These are phyloP conservation scores for Megaustenia siamemsis DNA, from an alignment of 2,888 invertebrate genomes.

Conservation along the genomic window DNA sequence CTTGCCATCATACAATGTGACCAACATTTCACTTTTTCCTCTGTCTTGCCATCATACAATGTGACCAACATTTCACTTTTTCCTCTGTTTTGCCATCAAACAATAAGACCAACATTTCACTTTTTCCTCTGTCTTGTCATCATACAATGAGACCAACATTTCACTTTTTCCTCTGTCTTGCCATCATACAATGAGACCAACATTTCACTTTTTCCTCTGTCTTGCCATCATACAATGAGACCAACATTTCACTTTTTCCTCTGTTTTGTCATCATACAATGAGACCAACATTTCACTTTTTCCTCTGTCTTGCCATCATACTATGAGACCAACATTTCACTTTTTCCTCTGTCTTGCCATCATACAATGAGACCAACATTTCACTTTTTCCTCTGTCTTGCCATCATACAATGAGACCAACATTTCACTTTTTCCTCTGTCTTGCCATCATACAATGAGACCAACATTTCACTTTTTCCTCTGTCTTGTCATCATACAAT, in stretches of 20 bases:
- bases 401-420: not conserved
- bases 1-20: no score
- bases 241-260: not conserved
- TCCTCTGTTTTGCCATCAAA: no score
- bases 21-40: not conserved
- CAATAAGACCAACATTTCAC: not conserved
- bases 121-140: not conserved
- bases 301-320: not conserved
- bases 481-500: not conserved
- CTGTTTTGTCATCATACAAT: not conserved
- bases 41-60: not conserved
- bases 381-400: not conserved
- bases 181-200: slow-evolving; percentile 74
- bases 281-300: not conserved
- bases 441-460: slow-evolving; percentile 74
- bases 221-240: not conserved
- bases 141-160: not conserved
- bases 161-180: not conserved
- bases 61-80: no score
- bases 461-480: not conserved
- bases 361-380: no score
- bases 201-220: not conserved
- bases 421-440: not conserved
- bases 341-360: no score
- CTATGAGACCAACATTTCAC: no score